Base-by-base conservation (phyloP, 2,888 invertebrate genomes). In the Ennomos fuscantarius region DNA sequence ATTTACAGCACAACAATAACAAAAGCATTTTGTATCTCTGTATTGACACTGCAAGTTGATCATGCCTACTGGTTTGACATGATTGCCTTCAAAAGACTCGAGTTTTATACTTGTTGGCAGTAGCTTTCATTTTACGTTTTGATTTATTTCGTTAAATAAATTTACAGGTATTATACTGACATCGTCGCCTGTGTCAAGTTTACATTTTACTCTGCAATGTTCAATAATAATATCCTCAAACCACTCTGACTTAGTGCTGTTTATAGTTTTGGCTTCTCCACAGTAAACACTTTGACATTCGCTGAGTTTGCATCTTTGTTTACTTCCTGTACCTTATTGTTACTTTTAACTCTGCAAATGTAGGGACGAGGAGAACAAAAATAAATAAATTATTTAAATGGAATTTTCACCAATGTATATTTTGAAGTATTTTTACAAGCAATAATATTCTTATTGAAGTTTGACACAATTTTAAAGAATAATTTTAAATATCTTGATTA, bases 21-120 rank as follows among this genome's bases (percentile, higher is more conserved):
- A 13, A 39, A 39, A 39, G 9, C 39, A 39, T 39, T 39, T 39
- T 13, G 39, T 13, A 39, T 39, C 39, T 39, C 9, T 39, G 13
- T 39, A 39, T 9, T 39, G 8, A 13, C 12, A 39, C 39, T 39
- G 39, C 9, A 39, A 39, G 13, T 37, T 37, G 8, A 37, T 37
- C 37, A 37, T 37, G 8, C 37, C 37, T n/a, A 37, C 9, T 8
- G 39, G 39, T 8, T 39, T 39, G 13, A 39, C 39, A 12, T 13
- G 13, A 13, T 9, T 13, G 39, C 39, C 39, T 6, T 39, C 39
- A 13, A 39, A 39, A 39, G 39, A 39, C 13, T 13, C 39, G 8
- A 39, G 13, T 9, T 39, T 39, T 9, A 13, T 13, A 13, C 13
- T 39, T 39, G 39, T 39, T 39, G 39, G 39, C 13, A 39, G 13